Evolutionary conservation across 2,888 invertebrate species (phyloP).

Genomic region (Troides oblongomaculatus): DNA sequence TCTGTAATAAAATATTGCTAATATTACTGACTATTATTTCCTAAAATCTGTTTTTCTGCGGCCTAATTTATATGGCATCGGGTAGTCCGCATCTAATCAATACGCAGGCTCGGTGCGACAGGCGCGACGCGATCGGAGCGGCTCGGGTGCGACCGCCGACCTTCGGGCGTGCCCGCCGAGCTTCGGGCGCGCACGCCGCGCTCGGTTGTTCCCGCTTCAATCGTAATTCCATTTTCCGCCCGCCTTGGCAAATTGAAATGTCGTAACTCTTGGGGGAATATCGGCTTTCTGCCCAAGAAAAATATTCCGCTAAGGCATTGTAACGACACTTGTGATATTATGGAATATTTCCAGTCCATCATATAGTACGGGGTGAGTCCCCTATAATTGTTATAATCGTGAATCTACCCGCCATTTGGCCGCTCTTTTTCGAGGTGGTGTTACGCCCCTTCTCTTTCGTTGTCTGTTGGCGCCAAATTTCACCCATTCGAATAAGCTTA

Average conservation of each 20-base stretch:
- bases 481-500: conserved; percentile 5
- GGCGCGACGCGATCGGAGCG: conserved; percentile 57
- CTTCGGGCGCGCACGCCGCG: conserved; percentile 52
- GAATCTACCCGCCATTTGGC: conserved; percentile 64
- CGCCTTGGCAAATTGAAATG: conserved; percentile 82
- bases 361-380: conserved; percentile 64
- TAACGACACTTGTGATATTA: conserved; percentile 74
- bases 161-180: conserved; percentile 46
- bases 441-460: conserved; percentile 54
- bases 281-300: conserved; percentile 79
- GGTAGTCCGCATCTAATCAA: conserved; percentile 80
- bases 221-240: conserved; percentile 81
- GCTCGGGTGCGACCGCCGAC: conserved; percentile 56
- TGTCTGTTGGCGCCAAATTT: conserved; percentile 38
- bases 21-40: conserved; percentile 28
- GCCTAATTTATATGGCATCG: conserved; percentile 80
- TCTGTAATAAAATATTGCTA: background rate
- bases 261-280: conserved; percentile 81
- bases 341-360: conserved; percentile 76
- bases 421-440: conserved; percentile 45
- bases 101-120: conserved; percentile 72
- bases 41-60: conserved; percentile 70
- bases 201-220: conserved; percentile 74
- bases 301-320: conserved; percentile 77
- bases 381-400: conserved; percentile 65